Percentiles rank a stretch among this genome's conserved stretches.
Evolutionary conservation across 2,113 vertebrate species (phyloP).

Genomic region (Syngnathoides biaculeatus): DNA sequence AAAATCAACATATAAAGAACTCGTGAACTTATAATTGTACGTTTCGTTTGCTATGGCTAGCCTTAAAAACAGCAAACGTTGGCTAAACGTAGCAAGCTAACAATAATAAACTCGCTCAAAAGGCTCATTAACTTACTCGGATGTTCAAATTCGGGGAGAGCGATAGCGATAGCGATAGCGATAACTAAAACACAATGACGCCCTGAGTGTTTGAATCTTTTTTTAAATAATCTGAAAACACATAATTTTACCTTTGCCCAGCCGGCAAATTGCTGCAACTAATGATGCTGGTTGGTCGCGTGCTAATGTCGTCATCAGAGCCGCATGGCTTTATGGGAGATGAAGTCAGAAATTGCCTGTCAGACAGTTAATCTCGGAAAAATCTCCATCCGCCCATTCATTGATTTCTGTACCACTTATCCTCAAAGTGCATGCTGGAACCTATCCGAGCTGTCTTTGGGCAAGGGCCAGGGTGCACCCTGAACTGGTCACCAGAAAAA

Average conservation of each 20-base stretch:
- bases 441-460: too few relatives aligned
- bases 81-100: conserved; percentile 15
- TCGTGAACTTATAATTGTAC: background rate
- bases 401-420: too few relatives aligned
- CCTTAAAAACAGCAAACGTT: conserved; percentile 23
- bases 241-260: background rate
- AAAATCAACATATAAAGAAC: background rate
- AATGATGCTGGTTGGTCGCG: conserved; percentile 48
- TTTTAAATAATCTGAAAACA: background rate
- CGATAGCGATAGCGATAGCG: too few relatives aligned
- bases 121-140: conserved; percentile 40
- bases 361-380: background rate
- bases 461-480: too few relatives aligned
- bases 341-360: conserved; percentile 7
- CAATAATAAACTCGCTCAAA: background rate
- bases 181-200: background rate
- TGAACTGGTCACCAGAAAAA: too few relatives aligned
- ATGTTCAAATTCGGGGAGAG: background rate
- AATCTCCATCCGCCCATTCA: too few relatives aligned
- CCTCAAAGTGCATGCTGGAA: too few relatives aligned
- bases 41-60: background rate
- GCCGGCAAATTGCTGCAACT: background rate
- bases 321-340: conserved; percentile 48
- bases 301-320: conserved; percentile 31
- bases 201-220: accelerated